phyloP scores from a whole-genome alignment of 2,113 vertebrate genomes.

The Pluvialis apricaria region DNA sequence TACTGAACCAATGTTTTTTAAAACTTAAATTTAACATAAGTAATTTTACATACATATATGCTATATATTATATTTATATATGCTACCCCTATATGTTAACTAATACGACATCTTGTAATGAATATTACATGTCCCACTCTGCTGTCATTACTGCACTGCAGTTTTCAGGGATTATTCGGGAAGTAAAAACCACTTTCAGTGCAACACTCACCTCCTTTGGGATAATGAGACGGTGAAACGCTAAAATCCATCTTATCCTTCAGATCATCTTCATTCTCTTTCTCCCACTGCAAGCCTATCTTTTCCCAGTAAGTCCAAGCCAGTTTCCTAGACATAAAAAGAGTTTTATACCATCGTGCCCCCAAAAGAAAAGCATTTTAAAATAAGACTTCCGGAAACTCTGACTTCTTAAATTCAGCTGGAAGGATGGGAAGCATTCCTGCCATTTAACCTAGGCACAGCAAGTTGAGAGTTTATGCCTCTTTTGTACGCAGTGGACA shows the following conservation, averaged over 20 bases:
- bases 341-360: not conserved
- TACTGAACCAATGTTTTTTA: not conserved
- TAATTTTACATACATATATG: not conserved
- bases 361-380: not conserved
- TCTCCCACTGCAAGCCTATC: constrained; percentile 90
- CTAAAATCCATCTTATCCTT: constrained; percentile 96
- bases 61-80: not conserved
- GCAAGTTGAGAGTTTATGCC: not conserved
- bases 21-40: not conserved
- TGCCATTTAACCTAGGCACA: not conserved
- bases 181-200: not conserved
- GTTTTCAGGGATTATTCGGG: not conserved
- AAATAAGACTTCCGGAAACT: not conserved
- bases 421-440: not conserved
- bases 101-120: not conserved
- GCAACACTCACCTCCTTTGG: constrained; percentile 77
- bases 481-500: not conserved
- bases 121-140: not conserved
- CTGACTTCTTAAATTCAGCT: not conserved
- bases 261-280: constrained; percentile 91
- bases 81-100: not conserved
- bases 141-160: not conserved
- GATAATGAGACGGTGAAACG: constrained; percentile 77
- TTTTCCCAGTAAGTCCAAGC: constrained; percentile 85
- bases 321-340: constrained; percentile 71